Conservation (phyloP, 2,888 invertebrate genomes). For the Sinelater perroti region DNA sequence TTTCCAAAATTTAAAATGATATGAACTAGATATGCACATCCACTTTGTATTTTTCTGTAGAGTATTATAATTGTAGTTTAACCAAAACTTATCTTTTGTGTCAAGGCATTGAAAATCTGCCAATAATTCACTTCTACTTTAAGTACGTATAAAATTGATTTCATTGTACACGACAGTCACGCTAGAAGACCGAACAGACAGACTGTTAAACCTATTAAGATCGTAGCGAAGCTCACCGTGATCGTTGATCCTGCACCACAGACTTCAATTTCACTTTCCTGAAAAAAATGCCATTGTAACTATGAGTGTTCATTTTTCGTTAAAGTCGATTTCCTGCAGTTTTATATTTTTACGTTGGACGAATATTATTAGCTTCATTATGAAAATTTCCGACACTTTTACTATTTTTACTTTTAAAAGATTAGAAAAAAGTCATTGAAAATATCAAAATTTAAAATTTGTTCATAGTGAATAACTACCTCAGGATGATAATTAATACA, state of each 20-base stretch:
- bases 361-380: not conserved
- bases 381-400: not conserved
- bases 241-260: slow-evolving; percentile 64
- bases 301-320: too few species aligned
- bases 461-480: slow-evolving; percentile 64
- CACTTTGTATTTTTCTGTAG: slow-evolving; percentile 17
- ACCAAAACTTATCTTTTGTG: slow-evolving; percentile 18
- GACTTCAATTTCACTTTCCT: slow-evolving; percentile 74
- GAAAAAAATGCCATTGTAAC: too few species aligned
- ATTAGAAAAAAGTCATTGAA: too few species aligned
- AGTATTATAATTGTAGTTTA: slow-evolving; percentile 13
- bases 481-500: slow-evolving; percentile 92
- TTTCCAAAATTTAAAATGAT: slow-evolving; percentile 18
- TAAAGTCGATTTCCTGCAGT: slow-evolving; percentile 12
- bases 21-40: slow-evolving; percentile 33
- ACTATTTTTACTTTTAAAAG: not conserved
- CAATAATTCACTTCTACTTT: slow-evolving; percentile 36
- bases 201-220: slow-evolving; percentile 47
- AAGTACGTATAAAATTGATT: slow-evolving; percentile 36
- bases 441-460: too few species aligned
- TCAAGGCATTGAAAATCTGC: slow-evolving; percentile 34
- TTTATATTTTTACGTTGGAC: not conserved
- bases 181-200: slow-evolving; percentile 50
- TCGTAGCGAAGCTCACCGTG: slow-evolving; percentile 40
- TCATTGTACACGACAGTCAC: slow-evolving; percentile 48